phyloP scores from a whole-genome alignment of 1,140 invertebrate species.

The Magallana gigas region DNA sequence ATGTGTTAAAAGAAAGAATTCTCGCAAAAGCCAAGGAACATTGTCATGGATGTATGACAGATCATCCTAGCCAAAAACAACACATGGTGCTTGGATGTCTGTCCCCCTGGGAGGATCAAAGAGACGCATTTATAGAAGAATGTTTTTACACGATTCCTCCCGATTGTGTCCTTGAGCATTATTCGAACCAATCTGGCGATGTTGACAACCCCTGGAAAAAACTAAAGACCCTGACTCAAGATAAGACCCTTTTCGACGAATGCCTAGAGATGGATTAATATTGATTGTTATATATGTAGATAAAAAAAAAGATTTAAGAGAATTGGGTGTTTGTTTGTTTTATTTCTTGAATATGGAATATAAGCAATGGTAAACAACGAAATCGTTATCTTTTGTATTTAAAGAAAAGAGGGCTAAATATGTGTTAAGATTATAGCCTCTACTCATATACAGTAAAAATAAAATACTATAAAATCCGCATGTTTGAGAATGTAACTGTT shows the following conservation, averaged over 20 bases:
- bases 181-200: too few relatives aligned
- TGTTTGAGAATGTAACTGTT: not conserved
- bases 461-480: not conserved
- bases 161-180: too few relatives aligned
- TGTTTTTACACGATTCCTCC: too few relatives aligned
- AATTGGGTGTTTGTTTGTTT: not conserved
- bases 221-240: not conserved
- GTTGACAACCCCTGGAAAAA: not conserved
- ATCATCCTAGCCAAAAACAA: conserved; percentile 7
- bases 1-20: not conserved
- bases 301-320: not conserved
- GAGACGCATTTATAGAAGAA: too few relatives aligned
- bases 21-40: not conserved
- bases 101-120: not conserved
- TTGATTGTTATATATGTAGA: not conserved
- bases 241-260: not conserved
- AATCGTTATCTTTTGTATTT: not conserved
- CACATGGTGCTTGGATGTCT: not conserved
- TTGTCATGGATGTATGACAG: not conserved
- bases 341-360: not conserved
- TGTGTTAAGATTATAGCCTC: not conserved
- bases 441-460: not conserved
- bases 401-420: not conserved
- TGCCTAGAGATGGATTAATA: not conserved
- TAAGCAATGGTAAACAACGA: not conserved